Conservation (phyloP, 2,888 invertebrate genomes). For the Smittia aterrima region DNA sequence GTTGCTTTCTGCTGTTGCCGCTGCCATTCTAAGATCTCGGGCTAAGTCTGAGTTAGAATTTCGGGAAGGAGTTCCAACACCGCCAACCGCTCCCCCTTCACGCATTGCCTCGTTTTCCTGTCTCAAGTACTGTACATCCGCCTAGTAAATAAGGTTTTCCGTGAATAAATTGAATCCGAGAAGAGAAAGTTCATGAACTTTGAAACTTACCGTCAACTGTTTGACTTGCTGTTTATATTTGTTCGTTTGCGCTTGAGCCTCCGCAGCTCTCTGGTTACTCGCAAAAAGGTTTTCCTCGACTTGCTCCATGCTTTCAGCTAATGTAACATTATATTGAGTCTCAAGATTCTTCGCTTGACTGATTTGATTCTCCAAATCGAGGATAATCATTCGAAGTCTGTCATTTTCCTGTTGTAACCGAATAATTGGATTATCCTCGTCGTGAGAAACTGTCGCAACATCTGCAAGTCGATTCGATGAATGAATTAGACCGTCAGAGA, state of each 20-base stretch:
- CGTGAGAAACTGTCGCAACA: slow-evolving; percentile 53
- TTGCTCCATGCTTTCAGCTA: slow-evolving; percentile 60
- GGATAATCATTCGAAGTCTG: slow-evolving; percentile 57
- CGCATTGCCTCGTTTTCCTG: slow-evolving; percentile 57
- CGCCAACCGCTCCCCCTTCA: slow-evolving; percentile 55
- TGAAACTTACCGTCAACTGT: slow-evolving; percentile 62
- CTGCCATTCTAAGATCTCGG: slow-evolving; percentile 62
- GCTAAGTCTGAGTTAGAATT: slow-evolving; percentile 55
- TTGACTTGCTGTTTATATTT: slow-evolving; percentile 70
- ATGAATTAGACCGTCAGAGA: slow-evolving; percentile 67
- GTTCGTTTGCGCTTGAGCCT: slow-evolving; percentile 62
- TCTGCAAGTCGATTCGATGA: slow-evolving; percentile 52
- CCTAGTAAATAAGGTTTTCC: slow-evolving; percentile 51
- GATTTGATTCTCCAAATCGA: slow-evolving; percentile 58
- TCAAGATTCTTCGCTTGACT: slow-evolving; percentile 57
- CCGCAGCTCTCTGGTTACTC: slow-evolving; percentile 60
- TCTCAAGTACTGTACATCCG: slow-evolving; percentile 56
- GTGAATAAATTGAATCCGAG: slow-evolving; percentile 42
- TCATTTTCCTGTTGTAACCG: slow-evolving; percentile 56
- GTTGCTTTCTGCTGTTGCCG: slow-evolving; percentile 64
- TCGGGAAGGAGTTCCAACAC: slow-evolving; percentile 47
- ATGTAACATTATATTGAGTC: slow-evolving; percentile 57
- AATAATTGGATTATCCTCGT: slow-evolving; percentile 49
- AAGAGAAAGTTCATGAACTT: not conserved
- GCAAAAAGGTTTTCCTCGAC: slow-evolving; percentile 60